These are phyloP conservation scores for Pristionchus arcanus DNA, from an alignment of 2,888 invertebrate species.

Conservation along the genomic window DNA sequence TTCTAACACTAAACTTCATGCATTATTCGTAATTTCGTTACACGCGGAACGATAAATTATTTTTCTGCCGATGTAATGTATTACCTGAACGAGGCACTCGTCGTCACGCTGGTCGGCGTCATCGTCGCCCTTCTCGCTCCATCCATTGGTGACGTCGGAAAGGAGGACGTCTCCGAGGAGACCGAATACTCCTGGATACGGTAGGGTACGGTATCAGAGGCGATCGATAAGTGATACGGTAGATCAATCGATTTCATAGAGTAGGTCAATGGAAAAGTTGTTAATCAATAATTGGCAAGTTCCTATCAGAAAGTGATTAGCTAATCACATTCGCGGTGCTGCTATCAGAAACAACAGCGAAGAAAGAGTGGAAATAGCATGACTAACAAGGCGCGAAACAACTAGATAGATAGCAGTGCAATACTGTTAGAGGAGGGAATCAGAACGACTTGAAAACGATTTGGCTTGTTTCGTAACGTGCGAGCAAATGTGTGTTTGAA, in stretches of 20 bases:
- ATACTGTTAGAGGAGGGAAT: neutral
- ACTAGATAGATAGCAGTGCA: neutral
- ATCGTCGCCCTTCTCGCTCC: neutral
- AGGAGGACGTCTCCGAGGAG: constrained; percentile 22
- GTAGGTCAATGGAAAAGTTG: neutral
- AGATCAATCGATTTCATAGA: neutral
- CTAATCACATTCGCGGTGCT: neutral
- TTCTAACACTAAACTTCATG: too few species aligned
- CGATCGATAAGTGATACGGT: neutral
- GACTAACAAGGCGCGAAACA: constrained; percentile 29
- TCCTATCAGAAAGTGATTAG: neutral
- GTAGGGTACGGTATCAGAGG: neutral
- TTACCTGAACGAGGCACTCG: constrained; percentile 37
- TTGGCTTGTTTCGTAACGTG: neutral
- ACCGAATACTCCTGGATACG: neutral
- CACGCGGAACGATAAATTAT: too few species aligned
- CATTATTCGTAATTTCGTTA: too few species aligned
- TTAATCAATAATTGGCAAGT: neutral
- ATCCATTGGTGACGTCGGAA: neutral
- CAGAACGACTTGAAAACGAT: neutral
- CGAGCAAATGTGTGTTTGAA: neutral
- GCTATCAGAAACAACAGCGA: neutral
- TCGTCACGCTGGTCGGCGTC: constrained; percentile 49
- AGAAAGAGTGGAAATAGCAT: neutral
- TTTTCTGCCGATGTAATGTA: too few species aligned